phyloP scores from a whole-genome alignment of 2,888 invertebrate species.

The Lithophane ornitopus region DNA sequence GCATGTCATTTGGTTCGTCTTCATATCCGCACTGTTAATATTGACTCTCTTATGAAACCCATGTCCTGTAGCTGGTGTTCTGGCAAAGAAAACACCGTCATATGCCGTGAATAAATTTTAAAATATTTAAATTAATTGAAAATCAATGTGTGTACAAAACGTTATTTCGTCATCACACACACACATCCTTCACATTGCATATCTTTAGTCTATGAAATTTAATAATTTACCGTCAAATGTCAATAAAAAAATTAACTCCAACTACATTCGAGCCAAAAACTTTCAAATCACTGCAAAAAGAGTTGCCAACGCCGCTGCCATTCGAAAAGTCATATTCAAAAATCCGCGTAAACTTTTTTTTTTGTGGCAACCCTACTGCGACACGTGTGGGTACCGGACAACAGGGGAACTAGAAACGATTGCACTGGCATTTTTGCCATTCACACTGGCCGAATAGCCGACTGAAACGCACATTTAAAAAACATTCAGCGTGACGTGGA shows the following conservation, averaged over 20 bases:
- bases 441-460: slow-evolving; percentile 77
- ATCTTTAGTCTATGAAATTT: background rate
- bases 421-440: slow-evolving; percentile 77
- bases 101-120: background rate
- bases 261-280: slow-evolving; percentile 12
- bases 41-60: slow-evolving; percentile 9
- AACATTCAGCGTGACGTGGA: slow-evolving; percentile 75
- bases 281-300: slow-evolving; percentile 47
- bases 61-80: background rate
- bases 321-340: slow-evolving; percentile 68
- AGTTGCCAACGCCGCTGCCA: slow-evolving; percentile 4
- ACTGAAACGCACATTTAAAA: slow-evolving; percentile 84
- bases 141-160: background rate
- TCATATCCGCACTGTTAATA: slow-evolving; percentile 17
- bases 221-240: background rate
- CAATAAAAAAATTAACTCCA: slow-evolving; percentile 1
- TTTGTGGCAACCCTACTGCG: slow-evolving; percentile 59
- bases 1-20: slow-evolving; percentile 8
- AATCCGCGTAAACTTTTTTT: slow-evolving; percentile 65
- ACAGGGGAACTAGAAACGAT: slow-evolving; percentile 65
- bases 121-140: background rate
- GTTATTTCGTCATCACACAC: no score
- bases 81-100: background rate
- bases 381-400: slow-evolving; percentile 66
- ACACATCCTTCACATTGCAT: no score